These are phyloP conservation scores for Amphimallon solstitiale DNA, from an alignment of 2,888 invertebrate genomes.

Conservation along the genomic window DNA sequence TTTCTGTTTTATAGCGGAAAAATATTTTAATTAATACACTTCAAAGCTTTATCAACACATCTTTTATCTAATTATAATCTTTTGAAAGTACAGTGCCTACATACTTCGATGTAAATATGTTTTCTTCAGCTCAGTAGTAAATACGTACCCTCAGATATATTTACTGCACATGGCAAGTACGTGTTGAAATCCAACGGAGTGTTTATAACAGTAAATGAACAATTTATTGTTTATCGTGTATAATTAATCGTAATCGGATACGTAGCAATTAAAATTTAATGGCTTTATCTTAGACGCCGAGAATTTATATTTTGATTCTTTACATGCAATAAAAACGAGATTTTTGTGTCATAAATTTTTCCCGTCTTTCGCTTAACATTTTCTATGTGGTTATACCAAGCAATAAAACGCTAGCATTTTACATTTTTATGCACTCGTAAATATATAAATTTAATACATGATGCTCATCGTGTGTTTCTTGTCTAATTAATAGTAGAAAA, in stretches of 20 bases:
- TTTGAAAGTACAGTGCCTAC: neutral
- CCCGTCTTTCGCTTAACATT: neutral
- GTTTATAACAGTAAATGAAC: constrained; percentile 28
- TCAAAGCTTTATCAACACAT: neutral
- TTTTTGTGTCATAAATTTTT: constrained; percentile 18
- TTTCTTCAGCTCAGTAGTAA: neutral
- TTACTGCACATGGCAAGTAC: constrained; percentile 15
- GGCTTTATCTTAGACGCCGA: constrained; percentile 21
- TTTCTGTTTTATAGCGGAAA: neutral
- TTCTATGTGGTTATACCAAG: neutral
- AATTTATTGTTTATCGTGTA: constrained; percentile 29
- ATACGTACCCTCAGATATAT: constrained; percentile 11
- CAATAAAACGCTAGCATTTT: neutral
- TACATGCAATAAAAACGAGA: constrained; percentile 11
- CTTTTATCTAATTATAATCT: neutral
- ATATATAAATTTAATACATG: constrained; percentile 4
- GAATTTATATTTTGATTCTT: constrained; percentile 21
- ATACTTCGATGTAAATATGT: constrained; percentile 3
- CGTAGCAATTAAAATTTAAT: constrained; percentile 33
- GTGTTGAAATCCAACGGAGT: constrained; percentile 26
- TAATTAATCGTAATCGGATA: constrained; percentile 37
- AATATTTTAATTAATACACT: neutral
- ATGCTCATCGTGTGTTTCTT: neutral
- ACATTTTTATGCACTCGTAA: neutral
- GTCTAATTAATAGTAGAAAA: neutral